These are phyloP conservation scores for Hyaena hyaena DNA, from an alignment of 2,113 vertebrate genomes.

Conservation along the genomic window DNA sequence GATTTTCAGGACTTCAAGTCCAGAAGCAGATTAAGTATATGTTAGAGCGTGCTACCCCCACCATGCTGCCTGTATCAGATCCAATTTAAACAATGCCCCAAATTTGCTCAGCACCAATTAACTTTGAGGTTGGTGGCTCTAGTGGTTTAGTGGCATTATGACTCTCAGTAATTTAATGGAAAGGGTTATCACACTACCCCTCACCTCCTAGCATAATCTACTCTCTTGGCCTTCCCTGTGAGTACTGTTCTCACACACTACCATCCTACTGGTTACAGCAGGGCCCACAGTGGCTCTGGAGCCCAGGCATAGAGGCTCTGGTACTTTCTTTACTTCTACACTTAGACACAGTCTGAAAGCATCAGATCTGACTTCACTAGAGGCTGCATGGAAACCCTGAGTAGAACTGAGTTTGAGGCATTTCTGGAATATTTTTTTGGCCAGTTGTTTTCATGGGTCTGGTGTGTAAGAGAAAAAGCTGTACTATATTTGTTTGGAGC, in stretches of 20 bases:
- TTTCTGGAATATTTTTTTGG: neutral
- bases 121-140: neutral
- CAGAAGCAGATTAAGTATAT: neutral
- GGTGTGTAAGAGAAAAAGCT: neutral
- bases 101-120: neutral
- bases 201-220: neutral
- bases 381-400: neutral
- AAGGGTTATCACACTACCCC: accelerated
- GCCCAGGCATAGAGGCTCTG: neutral
- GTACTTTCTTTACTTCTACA: neutral
- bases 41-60: neutral
- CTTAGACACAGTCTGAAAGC: neutral
- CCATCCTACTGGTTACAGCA: neutral
- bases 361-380: neutral
- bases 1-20: neutral
- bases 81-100: neutral
- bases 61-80: neutral
- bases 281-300: neutral
- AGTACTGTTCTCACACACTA: accelerated
- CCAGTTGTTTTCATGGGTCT: neutral
- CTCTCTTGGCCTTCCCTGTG: neutral
- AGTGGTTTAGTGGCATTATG: neutral
- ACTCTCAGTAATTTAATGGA: neutral
- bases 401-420: neutral
- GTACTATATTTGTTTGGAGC: neutral